Evolutionary conservation across 2,888 invertebrate species (phyloP).

Genomic region (Lordiphosa fenestrarum): DNA sequence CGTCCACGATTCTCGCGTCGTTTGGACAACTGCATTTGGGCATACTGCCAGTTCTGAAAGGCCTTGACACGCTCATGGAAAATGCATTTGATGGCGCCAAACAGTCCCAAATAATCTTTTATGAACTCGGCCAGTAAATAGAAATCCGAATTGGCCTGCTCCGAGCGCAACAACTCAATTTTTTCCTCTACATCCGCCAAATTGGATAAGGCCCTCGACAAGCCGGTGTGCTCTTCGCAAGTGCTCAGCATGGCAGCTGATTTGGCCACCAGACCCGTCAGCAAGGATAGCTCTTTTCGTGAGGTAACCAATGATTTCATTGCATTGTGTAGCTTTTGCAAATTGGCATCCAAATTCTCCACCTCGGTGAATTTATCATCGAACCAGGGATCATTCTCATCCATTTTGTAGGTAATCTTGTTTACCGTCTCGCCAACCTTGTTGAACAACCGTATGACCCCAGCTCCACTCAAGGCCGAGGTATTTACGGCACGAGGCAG

Average conservation of each 20-base stretch:
- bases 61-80: slow-evolving; percentile 87
- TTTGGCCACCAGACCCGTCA: slow-evolving; percentile 92
- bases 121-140: slow-evolving; percentile 96
- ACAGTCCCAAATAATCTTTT: slow-evolving; percentile 95
- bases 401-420: slow-evolving; percentile 99
- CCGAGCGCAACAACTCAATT: slow-evolving; percentile 92
- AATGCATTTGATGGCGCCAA: slow-evolving; percentile 93
- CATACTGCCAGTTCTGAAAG: slow-evolving; percentile 98
- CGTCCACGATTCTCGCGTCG: slow-evolving; percentile 97
- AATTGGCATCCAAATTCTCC: slow-evolving; percentile 93
- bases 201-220: slow-evolving; percentile 94
- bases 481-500: slow-evolving; percentile 97
- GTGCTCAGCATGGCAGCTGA: slow-evolving; percentile 94
- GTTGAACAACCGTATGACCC: slow-evolving; percentile 95
- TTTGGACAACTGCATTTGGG: slow-evolving; percentile 95
- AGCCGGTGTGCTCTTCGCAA: slow-evolving; percentile 94
- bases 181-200: slow-evolving; percentile 91
- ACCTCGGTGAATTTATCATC: slow-evolving; percentile 96
- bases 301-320: slow-evolving; percentile 93
- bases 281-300: slow-evolving; percentile 89
- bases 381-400: slow-evolving; percentile 99
- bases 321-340: slow-evolving; percentile 91
- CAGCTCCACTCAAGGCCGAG: slow-evolving; percentile 96
- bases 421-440: slow-evolving; percentile 98
- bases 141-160: slow-evolving; percentile 97